Evolutionary conservation across 2,888 invertebrate genomes (phyloP).

Genomic region (Barypeithes pellucidus): DNA sequence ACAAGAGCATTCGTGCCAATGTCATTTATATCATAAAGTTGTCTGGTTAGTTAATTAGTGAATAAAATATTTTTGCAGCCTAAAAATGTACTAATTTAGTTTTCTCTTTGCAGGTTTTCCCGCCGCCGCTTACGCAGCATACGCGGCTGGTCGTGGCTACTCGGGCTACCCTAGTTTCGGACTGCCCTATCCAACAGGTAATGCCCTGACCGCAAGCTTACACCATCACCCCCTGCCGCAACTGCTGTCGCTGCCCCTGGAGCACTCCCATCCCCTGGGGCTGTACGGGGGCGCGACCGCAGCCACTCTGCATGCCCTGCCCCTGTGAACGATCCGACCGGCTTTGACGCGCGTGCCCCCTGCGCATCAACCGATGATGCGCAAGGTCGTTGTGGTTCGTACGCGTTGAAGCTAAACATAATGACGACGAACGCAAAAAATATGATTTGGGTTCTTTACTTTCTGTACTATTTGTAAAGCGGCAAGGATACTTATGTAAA

Average conservation of each 20-base stretch:
- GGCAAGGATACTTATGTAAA: too few relatives aligned
- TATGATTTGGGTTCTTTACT: constrained; percentile 1
- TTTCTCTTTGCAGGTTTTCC: constrained; percentile 85
- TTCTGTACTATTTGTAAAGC: background rate
- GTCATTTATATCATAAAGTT: too few relatives aligned
- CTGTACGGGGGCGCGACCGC: constrained; percentile 72
- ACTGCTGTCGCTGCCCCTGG: constrained; percentile 77
- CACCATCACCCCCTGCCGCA: constrained; percentile 72
- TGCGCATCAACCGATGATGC: constrained; percentile 26
- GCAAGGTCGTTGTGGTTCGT: constrained; percentile 38
- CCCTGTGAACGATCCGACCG: constrained; percentile 78
- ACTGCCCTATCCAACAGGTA: constrained; percentile 98
- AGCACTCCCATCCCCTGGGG: constrained; percentile 71
- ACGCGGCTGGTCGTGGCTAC: constrained; percentile 96
- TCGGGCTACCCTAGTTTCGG: constrained; percentile 98
- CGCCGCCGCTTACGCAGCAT: constrained; percentile 95
- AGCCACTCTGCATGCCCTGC: constrained; percentile 83
- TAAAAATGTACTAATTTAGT: constrained; percentile 62
- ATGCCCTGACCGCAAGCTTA: constrained; percentile 87
- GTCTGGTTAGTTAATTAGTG: too few relatives aligned
- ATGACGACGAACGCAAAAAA: background rate
- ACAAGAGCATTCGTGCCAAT: too few relatives aligned
- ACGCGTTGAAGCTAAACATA: constrained; percentile 46
- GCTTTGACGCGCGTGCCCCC: constrained; percentile 40
- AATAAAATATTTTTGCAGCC: too few relatives aligned